Conservation (phyloP, 2,797 vertebrate species). For the Amblyraja radiata region DNA sequence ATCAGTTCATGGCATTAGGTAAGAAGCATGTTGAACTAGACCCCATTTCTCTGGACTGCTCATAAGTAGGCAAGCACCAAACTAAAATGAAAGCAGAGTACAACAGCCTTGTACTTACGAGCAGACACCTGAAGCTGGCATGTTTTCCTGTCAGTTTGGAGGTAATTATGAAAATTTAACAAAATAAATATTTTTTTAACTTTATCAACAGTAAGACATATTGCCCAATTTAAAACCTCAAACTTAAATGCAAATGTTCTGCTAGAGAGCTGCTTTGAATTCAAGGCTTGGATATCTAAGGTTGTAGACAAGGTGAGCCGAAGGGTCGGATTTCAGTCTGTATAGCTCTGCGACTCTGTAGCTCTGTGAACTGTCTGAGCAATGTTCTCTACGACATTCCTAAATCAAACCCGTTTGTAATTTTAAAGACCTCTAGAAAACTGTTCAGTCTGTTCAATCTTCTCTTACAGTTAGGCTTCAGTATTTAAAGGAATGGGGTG, state of each 20-base stretch:
- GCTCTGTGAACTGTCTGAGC: neutral
- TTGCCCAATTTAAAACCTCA: neutral
- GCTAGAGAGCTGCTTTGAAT: neutral
- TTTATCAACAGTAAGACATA: neutral
- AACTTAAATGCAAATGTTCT: neutral
- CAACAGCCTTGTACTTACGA: neutral
- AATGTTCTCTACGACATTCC: neutral
- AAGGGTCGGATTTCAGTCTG: too few species aligned
- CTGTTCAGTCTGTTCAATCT: neutral
- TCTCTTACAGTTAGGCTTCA: neutral
- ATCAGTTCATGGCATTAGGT: neutral
- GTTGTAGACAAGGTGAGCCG: neutral
- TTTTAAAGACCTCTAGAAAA: neutral
- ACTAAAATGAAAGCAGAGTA: neutral
- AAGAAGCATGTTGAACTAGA: neutral
- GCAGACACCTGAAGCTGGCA: neutral
- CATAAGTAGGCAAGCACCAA: too few species aligned
- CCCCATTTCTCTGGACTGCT: neutral
- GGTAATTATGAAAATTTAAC: neutral
- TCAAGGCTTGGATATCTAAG: neutral
- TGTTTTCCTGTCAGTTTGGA: neutral
- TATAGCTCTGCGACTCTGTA: too few species aligned
- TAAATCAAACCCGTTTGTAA: too few species aligned
- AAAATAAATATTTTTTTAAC: neutral
- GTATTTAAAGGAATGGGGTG: too few species aligned